These are phyloP conservation scores for Amblyopsis rosae DNA, from an alignment of 2,113 vertebrate genomes.

Conservation along the genomic window DNA sequence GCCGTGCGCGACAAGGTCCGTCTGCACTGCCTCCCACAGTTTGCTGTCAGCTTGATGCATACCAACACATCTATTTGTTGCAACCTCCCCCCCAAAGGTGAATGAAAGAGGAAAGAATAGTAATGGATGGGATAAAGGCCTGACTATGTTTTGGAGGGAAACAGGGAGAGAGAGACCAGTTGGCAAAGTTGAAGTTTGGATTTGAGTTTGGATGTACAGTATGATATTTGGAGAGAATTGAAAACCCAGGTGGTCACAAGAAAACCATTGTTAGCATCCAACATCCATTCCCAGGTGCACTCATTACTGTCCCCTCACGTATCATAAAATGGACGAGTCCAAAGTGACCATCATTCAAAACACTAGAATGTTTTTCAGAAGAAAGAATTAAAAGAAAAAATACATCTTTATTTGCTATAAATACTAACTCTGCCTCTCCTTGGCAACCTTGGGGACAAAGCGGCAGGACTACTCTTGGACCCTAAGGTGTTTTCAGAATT, in stretches of 20 bases:
- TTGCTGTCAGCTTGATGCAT: constrained; percentile 2
- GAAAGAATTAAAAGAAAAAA: constrained; percentile 13
- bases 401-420: constrained; percentile 41
- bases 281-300: constrained; percentile 19
- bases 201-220: constrained; percentile 5
- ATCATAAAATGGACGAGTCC: background rate
- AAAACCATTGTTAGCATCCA: constrained; percentile 21
- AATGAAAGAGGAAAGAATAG: constrained; percentile 3
- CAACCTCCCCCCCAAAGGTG: constrained; percentile 10
- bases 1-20: constrained; percentile 18
- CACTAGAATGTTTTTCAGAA: constrained; percentile 21
- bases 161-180: constrained; percentile 18
- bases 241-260: constrained; percentile 39
- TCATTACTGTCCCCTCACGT: constrained; percentile 23
- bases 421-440: constrained; percentile 47
- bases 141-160: background rate
- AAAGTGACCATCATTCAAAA: constrained; percentile 5
- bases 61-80: constrained; percentile 29
- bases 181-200: no score
- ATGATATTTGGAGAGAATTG: constrained; percentile 6
- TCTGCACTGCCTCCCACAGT: background rate
- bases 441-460: constrained; percentile 45
- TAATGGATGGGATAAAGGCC: constrained; percentile 11
- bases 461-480: constrained; percentile 30
- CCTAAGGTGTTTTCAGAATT: constrained; percentile 55